These are phyloP conservation scores for Punctoribates punctum DNA, from an alignment of 2,888 invertebrate genomes.

Conservation along the genomic window DNA sequence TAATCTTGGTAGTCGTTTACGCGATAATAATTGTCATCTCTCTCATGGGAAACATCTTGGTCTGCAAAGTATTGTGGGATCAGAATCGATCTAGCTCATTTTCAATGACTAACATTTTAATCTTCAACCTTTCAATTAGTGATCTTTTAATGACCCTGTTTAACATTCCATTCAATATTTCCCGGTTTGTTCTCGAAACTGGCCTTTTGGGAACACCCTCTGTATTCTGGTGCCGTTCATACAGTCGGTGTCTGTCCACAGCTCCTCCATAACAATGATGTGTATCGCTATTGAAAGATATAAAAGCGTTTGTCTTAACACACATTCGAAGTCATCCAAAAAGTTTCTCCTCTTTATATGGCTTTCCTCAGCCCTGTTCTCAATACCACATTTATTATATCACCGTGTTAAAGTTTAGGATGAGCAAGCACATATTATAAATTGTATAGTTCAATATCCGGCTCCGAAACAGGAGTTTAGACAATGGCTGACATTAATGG, in stretches of 20 bases:
- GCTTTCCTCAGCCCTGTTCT: conserved; percentile 4
- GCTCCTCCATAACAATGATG: conserved; percentile 38
- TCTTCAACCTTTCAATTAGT: conserved; percentile 59
- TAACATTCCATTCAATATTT: conserved; percentile 56
- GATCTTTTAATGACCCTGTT: conserved; percentile 52
- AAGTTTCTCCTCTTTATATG: conserved; percentile 7
- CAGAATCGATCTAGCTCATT: conserved; percentile 56
- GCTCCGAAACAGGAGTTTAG: background rate
- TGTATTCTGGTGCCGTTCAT: conserved; percentile 55
- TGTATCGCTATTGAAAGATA: conserved; percentile 41
- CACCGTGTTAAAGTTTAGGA: conserved; percentile 38
- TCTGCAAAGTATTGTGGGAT: conserved; percentile 57
- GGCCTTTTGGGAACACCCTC: conserved; percentile 56
- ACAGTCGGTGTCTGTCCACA: conserved; percentile 47
- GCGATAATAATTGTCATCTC: conserved; percentile 56
- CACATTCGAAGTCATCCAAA: background rate
- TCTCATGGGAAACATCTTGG: conserved; percentile 54
- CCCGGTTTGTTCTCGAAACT: conserved; percentile 54
- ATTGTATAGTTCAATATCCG: conserved; percentile 39
- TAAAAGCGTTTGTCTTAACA: background rate
- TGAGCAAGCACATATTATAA: conserved; percentile 33
- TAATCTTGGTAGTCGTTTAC: too few relatives aligned
- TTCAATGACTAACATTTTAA: conserved; percentile 59
- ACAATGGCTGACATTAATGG: conserved; percentile 44
- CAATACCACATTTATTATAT: conserved; percentile 40